Conservation (phyloP, 2,797 vertebrate species). For the Crocodylus rhombifer region DNA sequence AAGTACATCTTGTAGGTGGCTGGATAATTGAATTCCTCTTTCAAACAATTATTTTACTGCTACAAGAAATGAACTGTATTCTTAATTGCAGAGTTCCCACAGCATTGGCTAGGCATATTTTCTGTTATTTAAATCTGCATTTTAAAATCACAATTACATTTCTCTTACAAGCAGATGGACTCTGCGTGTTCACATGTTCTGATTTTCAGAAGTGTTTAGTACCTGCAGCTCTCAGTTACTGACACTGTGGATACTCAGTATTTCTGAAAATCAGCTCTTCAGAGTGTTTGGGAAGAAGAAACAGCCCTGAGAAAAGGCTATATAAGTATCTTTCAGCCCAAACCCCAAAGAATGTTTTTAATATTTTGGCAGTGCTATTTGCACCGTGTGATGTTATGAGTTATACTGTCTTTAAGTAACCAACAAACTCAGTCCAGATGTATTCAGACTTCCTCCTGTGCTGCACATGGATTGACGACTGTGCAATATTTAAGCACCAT, state of each 20-base stretch:
- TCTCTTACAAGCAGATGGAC: background rate
- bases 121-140: no score
- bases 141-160: background rate
- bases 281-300: background rate
- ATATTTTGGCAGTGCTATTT: background rate
- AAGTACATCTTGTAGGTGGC: background rate
- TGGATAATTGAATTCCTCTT: background rate
- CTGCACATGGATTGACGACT: background rate
- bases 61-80: background rate
- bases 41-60: background rate
- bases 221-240: background rate
- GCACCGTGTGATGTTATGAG: background rate
- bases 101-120: background rate
- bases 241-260: background rate
- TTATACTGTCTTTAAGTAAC: background rate
- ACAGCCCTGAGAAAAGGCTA: background rate
- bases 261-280: background rate
- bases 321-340: background rate
- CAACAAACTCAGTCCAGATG: background rate
- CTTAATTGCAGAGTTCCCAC: background rate
- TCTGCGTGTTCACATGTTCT: no score
- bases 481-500: background rate
- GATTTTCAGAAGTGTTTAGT: background rate
- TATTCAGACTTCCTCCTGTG: background rate
- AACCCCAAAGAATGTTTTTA: background rate